Base-by-base conservation (phyloP, 2,797 vertebrate genomes). In the Hapalemur alaotrensis region DNA sequence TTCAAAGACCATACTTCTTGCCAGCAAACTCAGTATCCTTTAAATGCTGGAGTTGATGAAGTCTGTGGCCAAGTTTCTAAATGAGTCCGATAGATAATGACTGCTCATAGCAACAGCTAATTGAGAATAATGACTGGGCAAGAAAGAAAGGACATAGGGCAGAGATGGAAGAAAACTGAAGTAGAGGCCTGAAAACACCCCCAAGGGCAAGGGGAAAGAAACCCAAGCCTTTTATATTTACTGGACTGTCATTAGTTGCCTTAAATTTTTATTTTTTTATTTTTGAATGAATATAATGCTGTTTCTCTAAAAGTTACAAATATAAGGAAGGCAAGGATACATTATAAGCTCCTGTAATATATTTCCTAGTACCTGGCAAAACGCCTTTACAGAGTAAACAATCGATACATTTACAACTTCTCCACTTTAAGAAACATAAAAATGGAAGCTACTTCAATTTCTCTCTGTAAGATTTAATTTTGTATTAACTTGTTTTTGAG, bases 31-130 rank as follows among this genome's bases (percentile, higher is more conserved):
- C 70, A 46, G 32, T 92, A 88, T 80, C 95, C 89, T 96, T 96
- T 85, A 97, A 97, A 97, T 32, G 83, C 10, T 83, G 43, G 57
- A 81, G 96, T 87, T 84, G 43, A 61, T 97, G 65, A 96, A 95
- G 85, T 97, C 88, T 75, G 91, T 79, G 72, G 84, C 85, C 85
- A 98, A 70, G 78, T 95, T 97, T 91, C 70, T 97, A 92, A 98
- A 91, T 92, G 63, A 67, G 46, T 96, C 95, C 11, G 8, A 97
- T 87, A 85, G 80, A 25, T 96, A 97, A 94, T 91, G 87, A 95
- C 54, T 76, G 20, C 28, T 32, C 52, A 63, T 70, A 54, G 79
- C 38, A 86, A 97, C 80, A n/a, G 65, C 73, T 97, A 96, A 97
- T 95, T 94, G 88, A 97, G 89, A 97, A 67, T 93, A 98, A 98